These are phyloP conservation scores for Nasonia oneida DNA, from an alignment of 2,888 invertebrate genomes.

Conservation along the genomic window DNA sequence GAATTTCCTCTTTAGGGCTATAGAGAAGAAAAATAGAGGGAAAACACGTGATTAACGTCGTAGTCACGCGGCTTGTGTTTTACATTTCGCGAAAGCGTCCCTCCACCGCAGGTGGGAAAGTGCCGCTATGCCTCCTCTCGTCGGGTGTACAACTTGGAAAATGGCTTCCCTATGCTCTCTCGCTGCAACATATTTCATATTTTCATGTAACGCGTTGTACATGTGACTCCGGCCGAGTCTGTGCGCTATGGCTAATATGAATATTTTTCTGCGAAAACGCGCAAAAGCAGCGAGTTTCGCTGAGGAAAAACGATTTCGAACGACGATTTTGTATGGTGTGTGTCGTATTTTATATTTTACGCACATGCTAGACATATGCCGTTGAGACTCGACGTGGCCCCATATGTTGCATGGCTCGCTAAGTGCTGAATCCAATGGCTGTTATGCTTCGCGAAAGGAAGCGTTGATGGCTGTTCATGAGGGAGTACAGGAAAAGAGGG, in stretches of 20 bases:
- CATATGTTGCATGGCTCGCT: background rate
- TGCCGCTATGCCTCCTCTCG: background rate
- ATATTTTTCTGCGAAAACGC: background rate
- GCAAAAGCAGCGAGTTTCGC: background rate
- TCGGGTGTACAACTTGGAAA: slow-evolving; percentile 18
- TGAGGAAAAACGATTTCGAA: background rate
- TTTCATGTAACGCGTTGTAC: background rate
- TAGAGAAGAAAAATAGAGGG: background rate
- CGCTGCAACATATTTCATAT: slow-evolving; percentile 14
- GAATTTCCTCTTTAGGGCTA: background rate
- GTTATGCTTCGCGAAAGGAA: background rate
- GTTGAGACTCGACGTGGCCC: background rate
- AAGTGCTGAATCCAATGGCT: background rate
- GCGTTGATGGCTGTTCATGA: background rate
- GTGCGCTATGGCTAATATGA: background rate
- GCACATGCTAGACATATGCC: background rate
- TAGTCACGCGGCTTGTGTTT: background rate
- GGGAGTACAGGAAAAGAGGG: slow-evolving; percentile 1
- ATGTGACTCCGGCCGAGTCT: background rate
- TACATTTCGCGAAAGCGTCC: background rate
- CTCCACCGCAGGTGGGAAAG: slow-evolving; percentile 10
- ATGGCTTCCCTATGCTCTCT: slow-evolving; percentile 34
- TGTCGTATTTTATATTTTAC: background rate
- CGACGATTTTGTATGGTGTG: background rate
- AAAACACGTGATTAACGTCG: background rate